A percentile compares a stretch with the other conserved stretches of the same genome.
Evolutionary conservation across 64 coral and sea anemone species (phyloP).

Genomic region (Trachythela sp.): DNA sequence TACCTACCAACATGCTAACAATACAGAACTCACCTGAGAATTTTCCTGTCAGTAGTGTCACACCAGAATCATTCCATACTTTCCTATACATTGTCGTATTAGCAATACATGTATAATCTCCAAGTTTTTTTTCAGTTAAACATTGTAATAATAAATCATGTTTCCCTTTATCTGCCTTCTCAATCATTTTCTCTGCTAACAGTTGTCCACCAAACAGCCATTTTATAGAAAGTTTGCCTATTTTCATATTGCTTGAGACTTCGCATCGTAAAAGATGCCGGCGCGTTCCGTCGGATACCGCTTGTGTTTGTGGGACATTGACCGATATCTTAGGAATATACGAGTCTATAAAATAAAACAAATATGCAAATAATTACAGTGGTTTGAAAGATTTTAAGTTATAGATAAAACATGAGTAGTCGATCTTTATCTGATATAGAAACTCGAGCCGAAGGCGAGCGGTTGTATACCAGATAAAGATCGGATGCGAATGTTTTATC

Average conservation of each 20-base stretch:
- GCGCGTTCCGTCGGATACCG: neutral
- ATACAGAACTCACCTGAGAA: neutral
- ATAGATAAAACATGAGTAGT: too few relatives aligned
- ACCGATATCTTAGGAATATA: neutral
- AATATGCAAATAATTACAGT: too few relatives aligned
- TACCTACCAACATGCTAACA: too few relatives aligned
- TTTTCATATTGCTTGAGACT: neutral
- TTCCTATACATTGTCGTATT: neutral
- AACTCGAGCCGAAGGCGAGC: too few relatives aligned
- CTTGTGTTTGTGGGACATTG: neutral
- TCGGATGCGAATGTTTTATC: too few relatives aligned
- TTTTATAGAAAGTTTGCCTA: neutral
- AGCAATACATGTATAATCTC: neutral
- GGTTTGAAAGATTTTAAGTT: too few relatives aligned
- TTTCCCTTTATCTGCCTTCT: neutral
- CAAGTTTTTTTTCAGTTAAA: neutral
- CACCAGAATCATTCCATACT: neutral
- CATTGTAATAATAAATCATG: neutral
- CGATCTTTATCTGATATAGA: too few relatives aligned
- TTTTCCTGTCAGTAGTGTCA: neutral
- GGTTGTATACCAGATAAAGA: too few relatives aligned
- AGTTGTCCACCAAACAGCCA: neutral
- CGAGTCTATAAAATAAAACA: neutral
- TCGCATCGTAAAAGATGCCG: neutral
- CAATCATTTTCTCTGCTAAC: neutral